Evolutionary conservation across 2,888 invertebrate genomes (phyloP), one percentile per base, ranked within the genome.

Genomic region (Lepas anatifera): DNA sequence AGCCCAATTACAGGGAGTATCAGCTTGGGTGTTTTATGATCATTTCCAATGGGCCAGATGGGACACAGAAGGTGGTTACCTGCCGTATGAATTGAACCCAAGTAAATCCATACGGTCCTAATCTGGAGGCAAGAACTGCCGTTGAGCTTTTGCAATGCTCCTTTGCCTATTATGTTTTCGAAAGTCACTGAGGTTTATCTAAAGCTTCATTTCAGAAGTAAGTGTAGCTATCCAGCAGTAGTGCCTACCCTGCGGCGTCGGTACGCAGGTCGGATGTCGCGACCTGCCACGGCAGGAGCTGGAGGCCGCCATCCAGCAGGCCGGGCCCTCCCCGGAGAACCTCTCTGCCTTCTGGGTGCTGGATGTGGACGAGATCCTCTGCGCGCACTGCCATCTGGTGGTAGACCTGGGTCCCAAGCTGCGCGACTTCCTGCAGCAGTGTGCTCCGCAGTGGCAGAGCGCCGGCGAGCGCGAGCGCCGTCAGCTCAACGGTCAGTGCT

Each of bases 381-480:
- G 58, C 58, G 58, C 35, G 7, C 58, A 58, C 58, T 58, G 32
- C 35, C 58, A 58, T 25, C 58, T 58, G 35, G 16, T 58, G 35
- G 58, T 58, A 18, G 58, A 58, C 22, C 35, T 58, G 13, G 35
- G 35, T 1, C 6, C 58, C 16, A 58, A 58, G 22, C 58, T 58
- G 58, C 58, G 58, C 3, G 58, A 35, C 22, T 58, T 58, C 35
- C 58, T 58, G 32, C 22, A 58, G 58, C 58, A 58, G 58, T 58
- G 58, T 22, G 58, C 22, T 13, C 58, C 58, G 8, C 6, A 32
- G 32, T 58, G 58, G 58, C 32, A 58, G 58, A 58, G 35, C 58
- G 58, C 18, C 1, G 16, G 7, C 8, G 58, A 58, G 58, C 32
- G 58, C 2, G 58, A 58, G 22, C 16, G 58, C 18, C 18, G 58